Evolutionary conservation across 2,113 vertebrate genomes (phyloP).

Genomic region (Coreoperca whiteheadi): DNA sequence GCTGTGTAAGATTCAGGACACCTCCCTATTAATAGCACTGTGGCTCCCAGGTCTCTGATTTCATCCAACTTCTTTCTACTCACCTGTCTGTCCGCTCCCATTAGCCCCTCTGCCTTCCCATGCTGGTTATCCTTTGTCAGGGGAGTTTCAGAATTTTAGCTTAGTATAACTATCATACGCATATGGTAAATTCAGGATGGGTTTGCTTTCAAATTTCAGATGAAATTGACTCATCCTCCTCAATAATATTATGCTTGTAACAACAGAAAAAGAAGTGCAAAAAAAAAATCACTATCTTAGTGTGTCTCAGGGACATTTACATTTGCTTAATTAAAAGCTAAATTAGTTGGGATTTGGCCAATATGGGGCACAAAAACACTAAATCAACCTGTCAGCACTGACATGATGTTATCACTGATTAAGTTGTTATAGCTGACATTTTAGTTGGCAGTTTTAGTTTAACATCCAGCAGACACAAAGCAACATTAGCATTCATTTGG

Average conservation of each 20-base stretch:
- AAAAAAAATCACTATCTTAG: not conserved
- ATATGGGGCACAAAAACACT: not conserved
- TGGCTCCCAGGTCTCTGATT: slow-evolving; percentile 68
- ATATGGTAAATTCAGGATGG: not conserved
- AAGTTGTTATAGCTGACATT: not conserved
- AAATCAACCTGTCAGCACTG: not conserved
- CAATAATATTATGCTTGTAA: not conserved
- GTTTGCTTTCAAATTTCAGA: not conserved
- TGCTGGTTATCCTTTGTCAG: not conserved
- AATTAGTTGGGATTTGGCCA: not conserved
- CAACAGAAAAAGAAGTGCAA: not conserved
- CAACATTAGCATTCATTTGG: not conserved
- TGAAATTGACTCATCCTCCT: not conserved
- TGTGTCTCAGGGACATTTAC: not conserved
- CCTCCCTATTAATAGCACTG: slow-evolving; percentile 71
- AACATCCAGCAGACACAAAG: not conserved
- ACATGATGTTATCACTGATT: not conserved
- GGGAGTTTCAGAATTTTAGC: not conserved
- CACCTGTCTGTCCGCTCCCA: slow-evolving; percentile 44
- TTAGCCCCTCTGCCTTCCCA: not conserved
- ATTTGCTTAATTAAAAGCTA: not conserved
- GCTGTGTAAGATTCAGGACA: slow-evolving; percentile 61
- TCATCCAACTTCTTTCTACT: slow-evolving; percentile 56
- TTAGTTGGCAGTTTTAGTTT: not conserved
- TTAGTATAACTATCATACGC: not conserved